Evolutionary conservation across 2,113 vertebrate genomes (phyloP), one percentile per base, ranked within the genome.

Genomic region (Notechis scutatus): DNA sequence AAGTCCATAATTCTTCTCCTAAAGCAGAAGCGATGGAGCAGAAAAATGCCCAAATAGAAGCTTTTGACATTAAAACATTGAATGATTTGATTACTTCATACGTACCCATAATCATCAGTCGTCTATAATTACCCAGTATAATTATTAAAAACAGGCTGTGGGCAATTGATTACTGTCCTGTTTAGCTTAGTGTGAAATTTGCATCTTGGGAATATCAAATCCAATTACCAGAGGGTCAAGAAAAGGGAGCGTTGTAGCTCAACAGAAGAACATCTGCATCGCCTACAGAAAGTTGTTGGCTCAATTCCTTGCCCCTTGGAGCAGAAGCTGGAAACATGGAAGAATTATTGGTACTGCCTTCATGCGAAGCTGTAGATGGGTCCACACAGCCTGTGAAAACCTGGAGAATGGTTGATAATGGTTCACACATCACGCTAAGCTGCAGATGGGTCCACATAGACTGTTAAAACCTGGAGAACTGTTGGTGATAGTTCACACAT

Each of bases 91-190:
- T 95, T 57, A 26, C 93, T 86, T 94, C 55, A 4, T 94, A 81
- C 90, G 91, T 92, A 50, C 18, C 21, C 5, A 2, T 92, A 74
- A 94, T 96, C 93, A 90, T 54, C 94, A 39, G 20, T 11, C 24
- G 89, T 88, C 93, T 81, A 52, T 95, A 92, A 96, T 95, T 87
- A 50, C 88, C 55, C 93, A 94, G n/a, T 93, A 23, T 52, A 91
- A 94, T 54, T 91, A 93, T 89, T 94, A 95, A 94, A 95, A 96
- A 93, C 56, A 91, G 94, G 91, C 92, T 0, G 0, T 15, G 81
- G 93, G 81, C 93, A 89, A 94, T 97, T 93, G 94, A 95, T 90
- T 85, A 55, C 85, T 59, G 1, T 34, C 91, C 91, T 81, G 91
- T 90, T 57, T 69, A 55, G 92, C 20, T 34, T 74, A 88, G 89